Evolutionary conservation across 2,797 vertebrate genomes (phyloP), one percentile per base, ranked within the genome.

Genomic region (Apogon hyalosoma): DNA sequence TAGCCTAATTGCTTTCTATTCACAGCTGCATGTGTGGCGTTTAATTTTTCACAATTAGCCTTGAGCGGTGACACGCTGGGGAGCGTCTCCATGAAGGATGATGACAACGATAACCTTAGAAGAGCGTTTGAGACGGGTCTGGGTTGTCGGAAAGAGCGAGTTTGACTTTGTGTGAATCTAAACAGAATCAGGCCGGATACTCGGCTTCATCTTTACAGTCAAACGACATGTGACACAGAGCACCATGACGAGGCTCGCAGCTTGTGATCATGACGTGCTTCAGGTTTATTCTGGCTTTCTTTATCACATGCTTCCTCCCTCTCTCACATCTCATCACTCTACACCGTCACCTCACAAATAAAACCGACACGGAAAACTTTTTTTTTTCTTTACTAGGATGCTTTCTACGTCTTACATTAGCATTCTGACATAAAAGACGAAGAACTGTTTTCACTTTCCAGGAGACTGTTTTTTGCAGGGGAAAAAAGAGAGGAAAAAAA

Each of bases 41-140:
- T 76, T 83, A 55, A 89, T 85, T 77, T 77, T 76, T 85, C 78
- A 78, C 69, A 82, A 88, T 88, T 86, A 87, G 70, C 70, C 69
- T 33, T 2, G 50, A 83, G 79, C 71, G 0, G 41, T 24, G 78
- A 62, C 74, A 43, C 52, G 7, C 64, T 8, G 39, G 61, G 69
- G 63, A 56, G 75, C n/a, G 13, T 77, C 53, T 62, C 57, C 2
- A 19, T 74, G 81, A 82, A 15, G 39, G 60, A 79, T 78, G 85
- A 51, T 64, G 85, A 77, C 74, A 75, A 51, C 19, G 15, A 67
- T 75, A 76, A 77, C 74, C 79, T 78, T 15, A 69, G 63, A 67
- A 15, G 28, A 36, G 28, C 28, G 2, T 2, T 16, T 13, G 3
- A 9, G 7, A 1, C 2, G 1, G 8, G 21, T 4, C 21, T 24